Evolutionary conservation across 1,140 invertebrate species (phyloP).

Genomic region (Drosophila insularis): DNA sequence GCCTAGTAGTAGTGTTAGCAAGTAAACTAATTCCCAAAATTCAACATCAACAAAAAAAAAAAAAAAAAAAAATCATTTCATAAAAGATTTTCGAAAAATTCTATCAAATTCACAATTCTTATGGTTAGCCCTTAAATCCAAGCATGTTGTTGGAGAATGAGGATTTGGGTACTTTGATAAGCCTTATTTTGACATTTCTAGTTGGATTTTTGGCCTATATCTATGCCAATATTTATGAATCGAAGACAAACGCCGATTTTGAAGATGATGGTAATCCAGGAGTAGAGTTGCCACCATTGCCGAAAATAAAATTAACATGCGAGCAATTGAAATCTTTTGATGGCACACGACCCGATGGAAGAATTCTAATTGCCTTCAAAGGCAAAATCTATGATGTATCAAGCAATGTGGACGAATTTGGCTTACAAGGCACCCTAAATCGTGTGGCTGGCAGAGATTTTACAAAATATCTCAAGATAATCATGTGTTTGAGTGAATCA

Average conservation of each 20-base stretch:
- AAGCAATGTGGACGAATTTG: conserved; percentile 22
- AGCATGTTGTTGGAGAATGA: conserved; percentile 12
- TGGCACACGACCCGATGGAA: conserved; percentile 47
- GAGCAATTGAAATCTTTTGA: conserved; percentile 28
- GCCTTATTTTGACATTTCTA: not conserved
- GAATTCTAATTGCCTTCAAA: conserved; percentile 49
- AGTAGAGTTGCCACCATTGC: conserved; percentile 12
- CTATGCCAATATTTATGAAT: not conserved
- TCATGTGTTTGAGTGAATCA: not conserved
- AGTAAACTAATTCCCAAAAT: no score
- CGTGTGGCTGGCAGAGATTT: conserved; percentile 51
- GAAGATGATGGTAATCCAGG: not conserved
- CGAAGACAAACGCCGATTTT: not conserved
- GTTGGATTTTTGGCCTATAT: conserved; percentile 1
- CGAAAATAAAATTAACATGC: conserved; percentile 7
- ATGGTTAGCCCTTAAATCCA: not conserved
- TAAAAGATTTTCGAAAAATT: not conserved
- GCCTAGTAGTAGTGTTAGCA: no score
- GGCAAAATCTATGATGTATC: conserved; percentile 54
- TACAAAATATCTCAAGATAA: conserved; percentile 30
- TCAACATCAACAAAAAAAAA: no score
- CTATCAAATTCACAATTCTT: no score
- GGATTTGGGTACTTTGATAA: not conserved
- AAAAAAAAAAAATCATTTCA: not conserved
- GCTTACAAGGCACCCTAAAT: conserved; percentile 11